phyloP scores from a whole-genome alignment of 2,113 vertebrate genomes.

The Chunga burmeisteri region DNA sequence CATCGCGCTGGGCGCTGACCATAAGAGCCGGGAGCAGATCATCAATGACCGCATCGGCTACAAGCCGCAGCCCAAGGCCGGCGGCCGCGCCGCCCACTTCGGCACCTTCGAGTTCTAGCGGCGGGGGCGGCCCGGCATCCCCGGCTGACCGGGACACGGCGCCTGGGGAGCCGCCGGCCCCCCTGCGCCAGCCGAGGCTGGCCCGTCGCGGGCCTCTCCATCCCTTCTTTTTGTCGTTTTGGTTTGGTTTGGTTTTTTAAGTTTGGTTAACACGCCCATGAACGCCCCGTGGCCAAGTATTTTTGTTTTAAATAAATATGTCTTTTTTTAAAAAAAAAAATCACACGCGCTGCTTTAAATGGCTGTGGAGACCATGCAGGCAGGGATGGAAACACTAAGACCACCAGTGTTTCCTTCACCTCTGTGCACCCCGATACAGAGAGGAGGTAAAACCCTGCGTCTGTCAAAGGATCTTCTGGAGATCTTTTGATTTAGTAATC shows the following conservation, averaged over 20 bases:
- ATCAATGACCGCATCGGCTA: slow-evolving; percentile 94
- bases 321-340: fast-evolving
- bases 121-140: background rate
- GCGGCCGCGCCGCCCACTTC: slow-evolving; percentile 86
- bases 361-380: fast-evolving
- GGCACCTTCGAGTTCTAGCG: slow-evolving; percentile 85
- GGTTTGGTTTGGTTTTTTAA: background rate
- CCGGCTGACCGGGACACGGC: background rate
- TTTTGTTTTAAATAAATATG: slow-evolving; percentile 14
- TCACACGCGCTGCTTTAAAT: background rate
- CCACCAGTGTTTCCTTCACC: fast-evolving
- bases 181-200: background rate
- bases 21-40: slow-evolving; percentile 86
- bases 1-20: slow-evolving; percentile 74
- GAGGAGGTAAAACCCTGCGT: background rate
- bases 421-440: fast-evolving
- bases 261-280: background rate
- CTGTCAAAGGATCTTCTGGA: fast-evolving
- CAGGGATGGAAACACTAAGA: background rate
- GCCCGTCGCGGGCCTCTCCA: too few relatives aligned
- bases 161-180: background rate
- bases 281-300: background rate
- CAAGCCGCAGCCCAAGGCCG: slow-evolving; percentile 91
- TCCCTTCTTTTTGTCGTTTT: too few relatives aligned
- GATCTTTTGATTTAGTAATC: too few relatives aligned